These are phyloP conservation scores for Lutraria lutraria DNA, from an alignment of 2,888 invertebrate genomes.

Conservation along the genomic window DNA sequence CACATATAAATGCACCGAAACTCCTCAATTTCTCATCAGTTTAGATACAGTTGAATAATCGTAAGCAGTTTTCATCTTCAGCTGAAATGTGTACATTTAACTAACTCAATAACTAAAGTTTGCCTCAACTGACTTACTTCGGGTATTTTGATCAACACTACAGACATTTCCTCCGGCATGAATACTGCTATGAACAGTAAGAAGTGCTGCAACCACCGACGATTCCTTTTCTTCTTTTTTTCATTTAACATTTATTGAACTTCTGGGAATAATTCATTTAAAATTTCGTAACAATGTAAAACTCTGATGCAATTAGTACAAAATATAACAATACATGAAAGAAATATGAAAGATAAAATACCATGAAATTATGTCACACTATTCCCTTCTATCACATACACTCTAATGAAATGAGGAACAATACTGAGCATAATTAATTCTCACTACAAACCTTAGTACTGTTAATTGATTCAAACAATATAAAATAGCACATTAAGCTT, in stretches of 20 bases:
- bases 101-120: too few species aligned
- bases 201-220: too few species aligned
- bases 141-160: too few species aligned
- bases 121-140: too few species aligned
- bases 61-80: too few species aligned
- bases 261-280: slow-evolving; percentile 25
- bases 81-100: too few species aligned
- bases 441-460: not conserved
- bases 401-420: not conserved
- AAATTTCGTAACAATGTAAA: slow-evolving; percentile 28
- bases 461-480: slow-evolving; percentile 3
- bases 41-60: too few species aligned
- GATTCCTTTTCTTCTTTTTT: too few species aligned
- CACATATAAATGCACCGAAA: too few species aligned
- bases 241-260: slow-evolving; percentile 17
- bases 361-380: not conserved
- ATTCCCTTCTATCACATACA: not conserved
- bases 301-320: slow-evolving; percentile 26
- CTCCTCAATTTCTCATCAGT: too few species aligned
- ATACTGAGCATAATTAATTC: not conserved
- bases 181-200: too few species aligned
- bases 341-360: slow-evolving; percentile 13
- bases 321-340: slow-evolving; percentile 6
- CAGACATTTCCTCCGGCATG: too few species aligned
- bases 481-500: slow-evolving; percentile 13